A percentile compares a stretch with the other conserved stretches of the same genome.
These are phyloP conservation scores for Nomada fabriciana DNA, from an alignment of 2,888 invertebrate genomes.

Conservation along the genomic window DNA sequence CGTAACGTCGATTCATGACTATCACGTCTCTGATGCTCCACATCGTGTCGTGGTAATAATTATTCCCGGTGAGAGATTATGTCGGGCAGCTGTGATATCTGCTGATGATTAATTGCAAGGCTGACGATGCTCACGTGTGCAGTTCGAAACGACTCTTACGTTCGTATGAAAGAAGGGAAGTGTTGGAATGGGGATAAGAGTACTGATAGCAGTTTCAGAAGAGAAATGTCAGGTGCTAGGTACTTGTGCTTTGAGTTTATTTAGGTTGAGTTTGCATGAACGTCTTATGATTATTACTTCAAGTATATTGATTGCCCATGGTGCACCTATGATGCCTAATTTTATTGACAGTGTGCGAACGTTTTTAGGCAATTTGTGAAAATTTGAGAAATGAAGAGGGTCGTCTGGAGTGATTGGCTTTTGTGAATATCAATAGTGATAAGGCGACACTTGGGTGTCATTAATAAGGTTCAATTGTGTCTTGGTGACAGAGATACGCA, in stretches of 20 bases:
- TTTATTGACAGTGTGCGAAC: too few relatives aligned
- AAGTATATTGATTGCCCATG: too few relatives aligned
- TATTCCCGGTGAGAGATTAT: neutral
- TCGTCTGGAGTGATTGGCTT: neutral
- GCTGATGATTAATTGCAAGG: neutral
- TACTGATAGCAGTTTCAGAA: too few relatives aligned
- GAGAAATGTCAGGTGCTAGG: too few relatives aligned
- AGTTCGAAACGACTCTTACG: too few relatives aligned
- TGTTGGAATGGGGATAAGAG: too few relatives aligned
- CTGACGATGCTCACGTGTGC: neutral
- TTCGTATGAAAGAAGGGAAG: too few relatives aligned
- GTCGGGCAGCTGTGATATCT: constrained; percentile 13
- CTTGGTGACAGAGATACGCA: neutral
- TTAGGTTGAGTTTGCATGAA: too few relatives aligned
- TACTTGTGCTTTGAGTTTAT: too few relatives aligned
- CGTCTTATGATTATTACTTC: too few relatives aligned
- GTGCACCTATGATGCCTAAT: too few relatives aligned
- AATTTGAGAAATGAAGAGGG: neutral
- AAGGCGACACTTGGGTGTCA: neutral
- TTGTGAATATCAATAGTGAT: neutral
- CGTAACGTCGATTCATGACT: constrained; percentile 33
- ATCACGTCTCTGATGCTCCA: constrained; percentile 12
- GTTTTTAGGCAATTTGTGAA: neutral
- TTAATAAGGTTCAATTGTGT: constrained; percentile 30
- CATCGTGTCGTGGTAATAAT: constrained; percentile 27